Base-by-base conservation (phyloP, 1,140 invertebrate species). In the Zelostemma sp. region DNA sequence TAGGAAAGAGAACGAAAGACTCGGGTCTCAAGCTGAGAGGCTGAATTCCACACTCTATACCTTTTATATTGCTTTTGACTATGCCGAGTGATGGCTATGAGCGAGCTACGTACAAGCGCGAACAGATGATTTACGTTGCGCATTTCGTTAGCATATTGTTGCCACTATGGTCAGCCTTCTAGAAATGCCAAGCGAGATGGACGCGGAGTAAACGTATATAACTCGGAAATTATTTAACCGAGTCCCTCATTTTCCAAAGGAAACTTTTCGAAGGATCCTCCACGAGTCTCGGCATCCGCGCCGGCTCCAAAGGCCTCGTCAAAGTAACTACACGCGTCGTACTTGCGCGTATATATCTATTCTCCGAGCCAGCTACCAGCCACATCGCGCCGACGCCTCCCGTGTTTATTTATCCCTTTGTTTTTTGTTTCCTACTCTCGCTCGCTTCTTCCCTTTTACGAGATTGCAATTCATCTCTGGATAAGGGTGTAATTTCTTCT, bases 11-110 rank as follows among this genome's bases (percentile, higher is more conserved):
- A 61, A 64, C 49, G 31, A 31, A 38, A 55, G 66, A 53, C 57
- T 55, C 65, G 59, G 63, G 76, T 77, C 74, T 81, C 79, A 81
- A 82, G 80, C 80, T 79, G 80, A 78, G 80, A 81, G 77, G 69
- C 78, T 80, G 79, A 82, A 82, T 82, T 82, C 79, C 80, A 80
- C 75, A 74, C 73, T 76, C 77, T 78, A 79, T 78, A 79, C 74
- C 76, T 79, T 79, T 80, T 77, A 79, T 79, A 78, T 78, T 78
- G 70, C 76, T 74, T 76, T 78, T 79, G 75, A 75, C 76, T 79
- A 79, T 76, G 78, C 72, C 74, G 64, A 61, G 65, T 75, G 76
- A 75, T 78, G 75, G 77, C 73, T 79, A 72, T 60, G 69, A 79
- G 72, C 63, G 69, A 79, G 72, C 68, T 56, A 75, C 75, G 60